Evolutionary conservation across 2,797 vertebrate genomes (phyloP).

Genomic region (Falco concolor): DNA sequence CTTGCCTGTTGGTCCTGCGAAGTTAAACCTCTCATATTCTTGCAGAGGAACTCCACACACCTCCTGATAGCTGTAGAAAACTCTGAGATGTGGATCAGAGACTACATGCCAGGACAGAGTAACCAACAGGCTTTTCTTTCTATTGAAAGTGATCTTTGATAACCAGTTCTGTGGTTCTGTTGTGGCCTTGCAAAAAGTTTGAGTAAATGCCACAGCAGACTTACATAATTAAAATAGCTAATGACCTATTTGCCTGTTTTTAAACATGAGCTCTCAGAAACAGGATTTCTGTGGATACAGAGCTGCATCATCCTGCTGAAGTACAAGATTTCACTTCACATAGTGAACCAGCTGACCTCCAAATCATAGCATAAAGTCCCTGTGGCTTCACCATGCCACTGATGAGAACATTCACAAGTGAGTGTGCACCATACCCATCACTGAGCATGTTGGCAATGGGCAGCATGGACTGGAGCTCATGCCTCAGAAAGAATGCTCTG

Average conservation of each 20-base stretch:
- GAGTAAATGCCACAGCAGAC: background rate
- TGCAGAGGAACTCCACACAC: too few species aligned
- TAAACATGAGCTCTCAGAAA: background rate
- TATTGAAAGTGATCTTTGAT: background rate
- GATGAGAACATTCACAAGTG: too few species aligned
- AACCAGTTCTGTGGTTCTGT: background rate
- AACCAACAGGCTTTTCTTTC: background rate
- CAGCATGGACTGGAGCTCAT: background rate
- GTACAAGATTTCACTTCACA: background rate
- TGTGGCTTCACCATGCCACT: background rate
- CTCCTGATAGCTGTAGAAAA: background rate
- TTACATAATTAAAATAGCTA: background rate
- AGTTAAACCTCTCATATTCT: background rate
- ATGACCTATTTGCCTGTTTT: background rate
- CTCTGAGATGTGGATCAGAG: background rate
- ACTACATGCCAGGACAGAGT: background rate
- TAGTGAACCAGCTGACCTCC: background rate
- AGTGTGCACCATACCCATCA: background rate
- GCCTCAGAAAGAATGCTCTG: background rate
- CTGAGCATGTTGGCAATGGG: background rate
- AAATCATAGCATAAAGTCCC: background rate
- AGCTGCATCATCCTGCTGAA: background rate
- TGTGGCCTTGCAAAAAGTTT: background rate
- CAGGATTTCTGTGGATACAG: background rate
- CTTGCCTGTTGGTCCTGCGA: background rate